Evolutionary conservation across 2,888 invertebrate species (phyloP).

Genomic region (Spatulosminthurus flaviceps): DNA sequence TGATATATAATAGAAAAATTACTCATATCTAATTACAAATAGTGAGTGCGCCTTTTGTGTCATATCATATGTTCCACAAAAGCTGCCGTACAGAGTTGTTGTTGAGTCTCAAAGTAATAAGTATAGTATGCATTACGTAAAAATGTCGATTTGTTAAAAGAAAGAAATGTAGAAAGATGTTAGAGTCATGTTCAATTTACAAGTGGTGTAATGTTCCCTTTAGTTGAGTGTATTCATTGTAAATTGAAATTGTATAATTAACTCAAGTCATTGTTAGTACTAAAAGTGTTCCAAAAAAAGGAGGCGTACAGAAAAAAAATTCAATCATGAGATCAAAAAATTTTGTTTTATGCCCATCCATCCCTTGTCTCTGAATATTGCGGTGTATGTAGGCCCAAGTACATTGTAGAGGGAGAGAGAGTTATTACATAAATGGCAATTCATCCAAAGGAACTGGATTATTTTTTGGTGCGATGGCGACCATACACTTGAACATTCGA

Average conservation of each 20-base stretch:
- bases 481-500: background rate
- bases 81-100: too few relatives aligned
- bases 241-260: background rate
- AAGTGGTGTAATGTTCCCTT: background rate
- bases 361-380: too few relatives aligned
- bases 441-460: conserved; percentile 7
- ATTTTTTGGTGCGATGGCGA: background rate
- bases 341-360: too few relatives aligned
- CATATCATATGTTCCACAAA: too few relatives aligned
- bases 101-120: too few relatives aligned
- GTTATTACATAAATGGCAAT: background rate
- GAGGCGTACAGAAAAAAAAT: too few relatives aligned
- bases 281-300: background rate
- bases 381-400: background rate
- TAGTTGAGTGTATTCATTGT: background rate
- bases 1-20: too few relatives aligned
- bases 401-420: background rate
- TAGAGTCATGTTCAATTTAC: background rate
- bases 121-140: too few relatives aligned
- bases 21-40: too few relatives aligned
- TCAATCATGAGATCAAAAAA: background rate
- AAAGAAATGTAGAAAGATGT: too few relatives aligned
- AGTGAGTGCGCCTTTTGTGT: too few relatives aligned
- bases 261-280: background rate
- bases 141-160: too few relatives aligned